Evolutionary conservation across 2,888 invertebrate species (phyloP).

Genomic region (Drosophila diplacantha): DNA sequence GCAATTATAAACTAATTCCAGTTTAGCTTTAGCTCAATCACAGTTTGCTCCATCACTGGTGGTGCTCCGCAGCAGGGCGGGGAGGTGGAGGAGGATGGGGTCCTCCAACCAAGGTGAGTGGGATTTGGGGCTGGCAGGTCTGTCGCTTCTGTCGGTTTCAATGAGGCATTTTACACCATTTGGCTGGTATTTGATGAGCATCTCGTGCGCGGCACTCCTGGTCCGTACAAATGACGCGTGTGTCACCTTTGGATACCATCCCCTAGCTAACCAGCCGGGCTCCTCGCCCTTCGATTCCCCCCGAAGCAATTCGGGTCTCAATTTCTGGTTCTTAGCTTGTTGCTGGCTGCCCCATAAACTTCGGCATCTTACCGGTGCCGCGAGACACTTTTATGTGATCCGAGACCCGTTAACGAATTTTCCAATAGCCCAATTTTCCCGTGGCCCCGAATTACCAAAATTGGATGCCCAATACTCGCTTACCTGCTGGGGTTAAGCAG

Average conservation of each 20-base stretch:
- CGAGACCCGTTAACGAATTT: constrained; percentile 61
- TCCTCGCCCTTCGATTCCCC: constrained; percentile 1
- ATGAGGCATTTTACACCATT: constrained; percentile 73
- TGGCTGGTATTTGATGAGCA: constrained; percentile 67
- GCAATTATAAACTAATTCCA: constrained; percentile 40
- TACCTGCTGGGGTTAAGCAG: constrained; percentile 32
- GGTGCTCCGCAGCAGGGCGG: neutral
- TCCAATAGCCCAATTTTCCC: constrained; percentile 60
- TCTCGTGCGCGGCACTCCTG: constrained; percentile 30
- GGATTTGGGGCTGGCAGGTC: constrained; percentile 18
- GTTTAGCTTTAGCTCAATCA: constrained; percentile 33
- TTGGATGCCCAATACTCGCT: constrained; percentile 37
- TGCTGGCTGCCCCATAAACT: constrained; percentile 50
- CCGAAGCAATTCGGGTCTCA: constrained; percentile 8
- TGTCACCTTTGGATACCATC: constrained; percentile 8
- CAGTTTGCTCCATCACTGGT: constrained; percentile 38
- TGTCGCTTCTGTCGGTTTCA: constrained; percentile 46
- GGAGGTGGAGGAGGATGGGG: neutral
- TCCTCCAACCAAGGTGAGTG: constrained; percentile 13
- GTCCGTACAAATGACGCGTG: constrained; percentile 31
- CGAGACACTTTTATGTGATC: constrained; percentile 61
- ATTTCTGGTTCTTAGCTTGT: constrained; percentile 42
- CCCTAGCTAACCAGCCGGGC: constrained; percentile 1
- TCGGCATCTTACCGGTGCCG: constrained; percentile 24
- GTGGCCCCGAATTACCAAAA: constrained; percentile 39